Conservation (phyloP, 1,140 invertebrate species). For the Plodia interpunctella region DNA sequence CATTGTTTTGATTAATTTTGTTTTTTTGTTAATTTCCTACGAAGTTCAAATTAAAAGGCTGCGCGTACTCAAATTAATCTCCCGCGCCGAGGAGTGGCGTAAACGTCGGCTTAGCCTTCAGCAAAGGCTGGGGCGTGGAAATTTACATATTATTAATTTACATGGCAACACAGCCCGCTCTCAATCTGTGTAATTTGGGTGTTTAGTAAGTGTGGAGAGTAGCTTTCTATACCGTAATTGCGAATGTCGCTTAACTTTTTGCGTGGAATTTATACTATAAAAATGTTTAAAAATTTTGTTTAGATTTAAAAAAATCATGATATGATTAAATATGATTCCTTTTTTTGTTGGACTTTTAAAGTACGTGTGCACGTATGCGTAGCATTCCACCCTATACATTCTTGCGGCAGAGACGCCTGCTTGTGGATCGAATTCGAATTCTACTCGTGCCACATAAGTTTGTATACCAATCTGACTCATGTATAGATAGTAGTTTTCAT, state of each 20-base stretch:
- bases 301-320: too few relatives aligned
- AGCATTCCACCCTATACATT: too few relatives aligned
- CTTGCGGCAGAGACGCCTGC: too few relatives aligned
- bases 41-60: slow-evolving; percentile 31
- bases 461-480: too few relatives aligned
- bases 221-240: slow-evolving; percentile 11
- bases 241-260: not conserved
- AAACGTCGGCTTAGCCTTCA: slow-evolving; percentile 32
- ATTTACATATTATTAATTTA: slow-evolving; percentile 74
- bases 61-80: slow-evolving; percentile 33
- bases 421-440: too few relatives aligned
- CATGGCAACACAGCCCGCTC: slow-evolving; percentile 45
- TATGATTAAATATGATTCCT: too few relatives aligned
- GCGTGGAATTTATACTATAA: not conserved
- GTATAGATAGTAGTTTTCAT: too few relatives aligned
- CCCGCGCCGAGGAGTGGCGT: slow-evolving; percentile 28
- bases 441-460: too few relatives aligned
- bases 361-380: too few relatives aligned
- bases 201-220: slow-evolving; percentile 31
- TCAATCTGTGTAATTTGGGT: slow-evolving; percentile 62
- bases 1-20: too few relatives aligned
- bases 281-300: too few relatives aligned
- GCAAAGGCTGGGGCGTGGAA: slow-evolving; percentile 38
- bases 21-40: slow-evolving; percentile 7
- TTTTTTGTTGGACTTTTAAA: too few relatives aligned